A percentile compares a stretch with the other conserved stretches of the same genome.
These are phyloP conservation scores for Harlomillsia oculata DNA, from an alignment of 1,140 invertebrate genomes.

Conservation along the genomic window DNA sequence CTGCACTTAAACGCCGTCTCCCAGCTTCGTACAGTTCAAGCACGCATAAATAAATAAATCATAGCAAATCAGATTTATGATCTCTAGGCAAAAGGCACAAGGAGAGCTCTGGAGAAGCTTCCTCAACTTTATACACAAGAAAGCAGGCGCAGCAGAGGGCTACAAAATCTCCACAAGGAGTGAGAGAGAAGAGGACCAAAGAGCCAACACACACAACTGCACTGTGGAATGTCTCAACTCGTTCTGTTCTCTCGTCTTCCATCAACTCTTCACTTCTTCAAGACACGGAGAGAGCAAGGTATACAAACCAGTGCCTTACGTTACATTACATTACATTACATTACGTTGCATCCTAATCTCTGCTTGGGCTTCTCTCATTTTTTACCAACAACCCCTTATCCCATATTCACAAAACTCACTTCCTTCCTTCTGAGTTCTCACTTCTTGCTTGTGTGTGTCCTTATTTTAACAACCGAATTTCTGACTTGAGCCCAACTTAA, in stretches of 20 bases:
- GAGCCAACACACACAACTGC: no score
- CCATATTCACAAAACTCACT: no score
- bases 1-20: background rate
- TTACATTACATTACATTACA: background rate
- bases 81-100: no score
- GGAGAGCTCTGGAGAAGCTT: no score
- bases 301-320: background rate
- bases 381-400: no score
- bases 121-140: no score
- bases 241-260: background rate
- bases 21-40: background rate
- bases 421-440: no score
- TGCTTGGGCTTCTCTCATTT: no score
- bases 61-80: slow-evolving; percentile 16
- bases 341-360: background rate
- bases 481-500: background rate
- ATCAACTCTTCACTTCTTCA: background rate
- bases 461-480: background rate
- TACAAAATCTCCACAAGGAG: no score
- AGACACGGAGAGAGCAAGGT: background rate
- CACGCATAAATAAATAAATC: slow-evolving; percentile 21
- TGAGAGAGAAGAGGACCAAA: no score
- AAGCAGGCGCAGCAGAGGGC: no score
- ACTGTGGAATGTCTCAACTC: no score
- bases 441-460: background rate